Base-by-base conservation (phyloP, 2,113 vertebrate species). In the Orcinus orca region DNA sequence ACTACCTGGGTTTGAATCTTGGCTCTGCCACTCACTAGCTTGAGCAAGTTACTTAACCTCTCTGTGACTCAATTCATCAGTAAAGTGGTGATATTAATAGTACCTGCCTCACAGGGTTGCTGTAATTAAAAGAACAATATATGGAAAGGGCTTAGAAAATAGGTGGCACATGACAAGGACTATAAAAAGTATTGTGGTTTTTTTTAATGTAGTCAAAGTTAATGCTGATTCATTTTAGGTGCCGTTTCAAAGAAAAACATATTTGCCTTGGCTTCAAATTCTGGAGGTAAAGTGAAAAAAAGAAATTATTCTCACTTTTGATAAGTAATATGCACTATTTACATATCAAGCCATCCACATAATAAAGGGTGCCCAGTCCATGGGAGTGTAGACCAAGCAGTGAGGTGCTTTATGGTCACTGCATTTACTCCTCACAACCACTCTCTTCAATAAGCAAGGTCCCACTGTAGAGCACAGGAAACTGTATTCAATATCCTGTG, bases 201-300 rank as follows among this genome's bases (percentile, higher is more conserved):
- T 53, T 81, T 90, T 86, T 26, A 74, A 50, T 12, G 50, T 84
- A 44, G 82, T 86, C 79, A 90, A 76, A 93, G 74, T 73, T 88
- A 95, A 95, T 79, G 15, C 38, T 73, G 58, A 84, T 23, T 76
- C 50, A 87, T 62, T 90, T 67, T 31, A 95, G 36, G 68, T 60
- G 12, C 21, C 26, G 41, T 92, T 93, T 95, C 47, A 79, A 94
- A 90, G 55, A 80, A 95, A 95, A 90, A 76, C 6, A 21, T 44
- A 62, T 71, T 79, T 96, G n/a, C n/a, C 63, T 63, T 86, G 47
- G 20, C 73, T 96, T 95, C 26, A 68, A 83, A 96, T 70, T 88
- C 73, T 82, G 55, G 18, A 87, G 18, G 53, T 38, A 18, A 83
- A 92, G 80, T 77, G 29, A 13, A 11, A 31, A 92, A 93, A 62